Evolutionary conservation across 2,797 vertebrate genomes (phyloP), one percentile per base, ranked within the genome.

Genomic region (Catostomus latipinnis): DNA sequence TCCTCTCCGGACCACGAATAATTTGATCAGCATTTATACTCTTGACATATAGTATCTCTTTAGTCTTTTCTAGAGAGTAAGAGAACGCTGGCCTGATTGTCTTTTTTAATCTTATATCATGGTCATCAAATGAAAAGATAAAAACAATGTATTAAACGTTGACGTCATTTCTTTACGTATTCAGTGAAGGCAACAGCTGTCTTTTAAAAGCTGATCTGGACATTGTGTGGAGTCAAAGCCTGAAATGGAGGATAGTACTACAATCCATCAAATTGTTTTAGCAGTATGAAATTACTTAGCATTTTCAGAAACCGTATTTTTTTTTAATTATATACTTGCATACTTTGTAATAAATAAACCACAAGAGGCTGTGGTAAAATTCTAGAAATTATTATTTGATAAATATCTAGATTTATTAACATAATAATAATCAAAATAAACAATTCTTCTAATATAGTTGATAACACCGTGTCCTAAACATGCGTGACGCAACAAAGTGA

Each of bases 41-140:
- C n/a, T 56, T 46, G 6, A 54, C 2, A 34, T 2, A 65, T 8
- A 56, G 2, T 18, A 13, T 18, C 11, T 18, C 3, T 6, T 9
- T 13, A n/a, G 5, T 46, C 45, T 45, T 78, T 71, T 13, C 49
- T 9, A n/a, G 4, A 49, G 13, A 45, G 16, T 52, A 13, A 18
- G 22, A 61, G 6, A 70, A 78, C 34, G 14, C 58, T 14, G 0
- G n/a, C 22, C 46, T 14, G 65, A 58, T 68, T 61, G 70, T 54
- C 22, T 71, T 53, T 14, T 56, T 54, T n/a, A 76, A 76, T 18
- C 43, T 34, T 76, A 22, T 67, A 49, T 57, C 9, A 12, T 16
- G 57, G 46, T 60, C 56, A 77, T 77, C 56, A 18, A 52, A 77
- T 58, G 11, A 78, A 53, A 78, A 70, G 57, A 14, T 45, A 18